Evolutionary conservation across 2,113 vertebrate genomes (phyloP).

Genomic region (Genyomyrus donnyi): DNA sequence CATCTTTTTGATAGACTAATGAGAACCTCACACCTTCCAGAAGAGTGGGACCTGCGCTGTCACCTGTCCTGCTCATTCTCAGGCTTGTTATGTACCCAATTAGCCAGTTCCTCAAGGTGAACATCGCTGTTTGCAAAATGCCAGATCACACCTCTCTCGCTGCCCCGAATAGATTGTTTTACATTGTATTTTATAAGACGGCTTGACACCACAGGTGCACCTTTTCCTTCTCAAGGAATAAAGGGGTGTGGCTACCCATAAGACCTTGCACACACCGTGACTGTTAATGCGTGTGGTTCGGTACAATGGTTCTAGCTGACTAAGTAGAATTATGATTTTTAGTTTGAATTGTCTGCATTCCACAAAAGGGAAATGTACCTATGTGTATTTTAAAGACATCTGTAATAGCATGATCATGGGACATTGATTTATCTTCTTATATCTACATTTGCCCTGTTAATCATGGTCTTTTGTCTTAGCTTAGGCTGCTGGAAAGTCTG

Average conservation of each 20-base stretch:
- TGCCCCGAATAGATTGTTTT: background rate
- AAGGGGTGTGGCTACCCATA: background rate
- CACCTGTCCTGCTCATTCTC: background rate
- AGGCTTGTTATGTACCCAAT: background rate
- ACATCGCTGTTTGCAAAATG: background rate
- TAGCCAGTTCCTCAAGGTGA: background rate
- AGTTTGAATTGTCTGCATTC: background rate
- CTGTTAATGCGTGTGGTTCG: background rate
- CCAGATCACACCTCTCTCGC: background rate
- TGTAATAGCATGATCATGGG: background rate
- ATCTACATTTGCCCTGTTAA: background rate
- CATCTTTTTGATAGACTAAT: background rate
- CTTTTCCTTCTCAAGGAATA: background rate
- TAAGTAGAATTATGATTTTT: background rate
- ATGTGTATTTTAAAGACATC: background rate
- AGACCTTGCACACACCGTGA: background rate
- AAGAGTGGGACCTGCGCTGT: background rate
- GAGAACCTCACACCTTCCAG: background rate
- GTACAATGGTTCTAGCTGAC: background rate
- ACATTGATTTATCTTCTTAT: background rate
- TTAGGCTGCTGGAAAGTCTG: background rate
- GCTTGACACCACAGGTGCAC: background rate
- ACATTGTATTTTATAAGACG: background rate
- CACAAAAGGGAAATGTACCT: background rate
- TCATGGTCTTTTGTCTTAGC: background rate